phyloP scores from a whole-genome alignment of 2,113 vertebrate species.

The Hemiprocne comata region DNA sequence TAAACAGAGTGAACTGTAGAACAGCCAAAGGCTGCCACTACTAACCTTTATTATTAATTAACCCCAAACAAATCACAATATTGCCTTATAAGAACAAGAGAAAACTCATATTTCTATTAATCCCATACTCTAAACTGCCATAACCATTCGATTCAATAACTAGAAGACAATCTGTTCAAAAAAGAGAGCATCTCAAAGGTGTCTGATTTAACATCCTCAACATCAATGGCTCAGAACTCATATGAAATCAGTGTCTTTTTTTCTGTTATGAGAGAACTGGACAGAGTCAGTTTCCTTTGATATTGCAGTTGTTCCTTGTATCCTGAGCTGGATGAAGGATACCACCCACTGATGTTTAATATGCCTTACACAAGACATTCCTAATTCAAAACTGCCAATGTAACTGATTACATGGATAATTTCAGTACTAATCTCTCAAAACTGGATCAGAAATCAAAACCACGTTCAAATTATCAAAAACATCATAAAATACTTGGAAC shows the following conservation, averaged over 20 bases:
- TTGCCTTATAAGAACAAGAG: not conserved
- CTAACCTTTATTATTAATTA: not conserved
- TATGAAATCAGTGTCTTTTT: not conserved
- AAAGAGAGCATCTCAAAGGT: not conserved
- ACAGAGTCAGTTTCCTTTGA: not conserved
- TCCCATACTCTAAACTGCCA: not conserved
- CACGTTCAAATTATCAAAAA: not conserved
- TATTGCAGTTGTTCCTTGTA: not conserved
- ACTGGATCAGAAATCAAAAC: not conserved
- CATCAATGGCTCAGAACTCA: not conserved
- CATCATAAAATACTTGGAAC: not conserved
- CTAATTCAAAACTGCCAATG: not conserved
- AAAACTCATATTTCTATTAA: not conserved
- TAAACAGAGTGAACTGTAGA: not conserved
- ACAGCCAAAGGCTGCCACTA: not conserved
- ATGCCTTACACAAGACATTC: rapidly evolving
- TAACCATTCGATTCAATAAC: not conserved
- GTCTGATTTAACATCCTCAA: not conserved
- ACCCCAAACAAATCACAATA: not conserved
- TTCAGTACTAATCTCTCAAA: not conserved
- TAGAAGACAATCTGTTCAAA: not conserved
- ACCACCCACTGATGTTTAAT: not conserved
- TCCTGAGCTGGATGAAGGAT: not conserved
- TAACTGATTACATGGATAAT: not conserved
- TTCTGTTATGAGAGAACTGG: not conserved